phyloP scores from a whole-genome alignment of 2,888 invertebrate genomes.

The Phytoseiulus persimilis region DNA sequence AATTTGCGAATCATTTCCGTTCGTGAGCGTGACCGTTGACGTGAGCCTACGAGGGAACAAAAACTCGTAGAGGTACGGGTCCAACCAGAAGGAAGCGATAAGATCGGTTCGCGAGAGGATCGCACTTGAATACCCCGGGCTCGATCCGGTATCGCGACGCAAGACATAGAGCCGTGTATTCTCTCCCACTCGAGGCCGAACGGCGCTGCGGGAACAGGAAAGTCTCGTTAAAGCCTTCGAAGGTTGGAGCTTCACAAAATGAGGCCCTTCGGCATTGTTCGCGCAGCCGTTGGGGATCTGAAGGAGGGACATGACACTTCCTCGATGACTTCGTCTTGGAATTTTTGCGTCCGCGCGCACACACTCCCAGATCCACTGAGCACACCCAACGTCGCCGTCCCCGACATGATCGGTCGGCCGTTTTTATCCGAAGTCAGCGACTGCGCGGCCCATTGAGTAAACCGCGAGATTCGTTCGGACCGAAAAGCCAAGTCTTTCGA shows the following conservation, averaged over 20 bases:
- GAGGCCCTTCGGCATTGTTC: neutral
- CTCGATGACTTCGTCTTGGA: neutral
- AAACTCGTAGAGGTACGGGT: too few relatives aligned
- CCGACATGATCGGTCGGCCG: neutral
- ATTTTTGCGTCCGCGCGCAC: neutral
- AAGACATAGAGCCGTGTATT: neutral
- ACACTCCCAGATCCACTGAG: neutral
- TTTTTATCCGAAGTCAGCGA: neutral
- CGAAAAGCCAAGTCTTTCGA: neutral
- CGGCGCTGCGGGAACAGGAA: neutral
- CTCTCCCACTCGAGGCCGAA: neutral
- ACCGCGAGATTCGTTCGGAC: neutral
- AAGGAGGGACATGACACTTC: neutral
- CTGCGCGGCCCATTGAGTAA: neutral
- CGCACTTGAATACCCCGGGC: neutral
- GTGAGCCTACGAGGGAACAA: too few relatives aligned
- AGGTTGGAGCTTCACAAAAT: neutral
- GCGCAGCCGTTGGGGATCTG: neutral
- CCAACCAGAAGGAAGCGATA: neutral
- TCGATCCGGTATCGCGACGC: neutral
- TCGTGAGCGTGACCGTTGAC: neutral
- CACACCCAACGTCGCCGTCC: neutral
- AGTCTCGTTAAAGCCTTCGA: neutral
- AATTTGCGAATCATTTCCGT: neutral
- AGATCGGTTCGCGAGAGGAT: neutral